Evolutionary conservation across 2,888 invertebrate genomes (phyloP), one percentile per base, ranked within the genome.

Genomic region (Eurytoma californica): DNA sequence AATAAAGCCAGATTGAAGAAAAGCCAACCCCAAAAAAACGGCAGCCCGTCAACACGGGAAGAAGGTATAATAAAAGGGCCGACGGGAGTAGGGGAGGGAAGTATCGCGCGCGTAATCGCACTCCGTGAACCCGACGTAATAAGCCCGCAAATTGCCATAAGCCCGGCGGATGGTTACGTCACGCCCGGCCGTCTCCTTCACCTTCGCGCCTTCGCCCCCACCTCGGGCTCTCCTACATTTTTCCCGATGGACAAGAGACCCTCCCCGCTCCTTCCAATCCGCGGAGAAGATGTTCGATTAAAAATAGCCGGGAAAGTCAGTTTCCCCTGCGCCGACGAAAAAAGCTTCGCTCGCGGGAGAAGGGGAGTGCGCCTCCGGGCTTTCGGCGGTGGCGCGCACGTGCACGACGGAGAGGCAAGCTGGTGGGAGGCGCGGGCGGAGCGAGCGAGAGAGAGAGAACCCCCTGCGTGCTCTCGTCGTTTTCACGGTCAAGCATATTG

Each of bases 401-500:
- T 53, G 53, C 24, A n/a, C 14, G 53, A 16, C 14, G 16, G 53
- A 16, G 53, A 53, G 53, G 16, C 53, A n/a, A 53, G n/a, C 53
- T 24, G 63, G 61, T 28, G 30, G 39, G 47, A 18, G 47, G 24
- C 39, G 53, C 18, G 58, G 51, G 24, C 20, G 14, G n/a, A 47
- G 18, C 58, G 65, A 70, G 67, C 39, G 13, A 55, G 61, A 49
- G 53, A 55, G 65, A 57, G 57, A 9, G 67, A 58, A 69, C 63
- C 58, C 60, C 20, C 51, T 49, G 16, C 57, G 30, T 14, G 63
- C 84, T 84, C 86, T 86, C 86, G 86, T 86, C 87, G 86, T 89
- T 90, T 90, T 90, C 90, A 90, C 90, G 90, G 90, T 90, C 90
- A 90, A 89, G 89, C 88, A 83, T 85, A 85, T 85, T 85, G 85